phyloP scores from a whole-genome alignment of 2,797 vertebrate genomes.

The Distichodus sexfasciatus region DNA sequence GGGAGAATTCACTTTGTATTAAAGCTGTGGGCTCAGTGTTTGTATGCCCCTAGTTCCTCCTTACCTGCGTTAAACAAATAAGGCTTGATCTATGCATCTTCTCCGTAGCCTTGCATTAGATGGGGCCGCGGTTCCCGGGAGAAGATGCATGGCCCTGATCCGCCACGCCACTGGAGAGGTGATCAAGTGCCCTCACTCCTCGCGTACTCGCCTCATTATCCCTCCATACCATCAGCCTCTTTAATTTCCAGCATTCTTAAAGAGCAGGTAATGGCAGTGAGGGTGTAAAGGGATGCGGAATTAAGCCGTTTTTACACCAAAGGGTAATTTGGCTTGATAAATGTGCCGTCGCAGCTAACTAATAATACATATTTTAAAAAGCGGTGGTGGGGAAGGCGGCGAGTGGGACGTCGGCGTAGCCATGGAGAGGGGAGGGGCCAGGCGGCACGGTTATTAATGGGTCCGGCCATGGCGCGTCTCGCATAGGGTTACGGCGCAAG shows the following conservation, averaged over 20 bases:
- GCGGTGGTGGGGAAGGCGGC: conserved; percentile 62
- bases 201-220: conserved; percentile 89
- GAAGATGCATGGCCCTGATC: conserved; percentile 66
- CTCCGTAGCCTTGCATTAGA: conserved; percentile 36
- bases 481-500: conserved; percentile 98
- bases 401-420: conserved; percentile 76
- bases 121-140: conserved; percentile 47
- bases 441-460: conserved; percentile 98
- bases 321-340: conserved; percentile 99
- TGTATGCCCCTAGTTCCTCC: conserved; percentile 13
- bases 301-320: conserved; percentile 99
- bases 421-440: conserved; percentile 77
- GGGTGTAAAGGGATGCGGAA: conserved; percentile 92
- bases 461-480: conserved; percentile 92
- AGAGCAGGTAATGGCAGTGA: conserved; percentile 97
- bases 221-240: conserved; percentile 86
- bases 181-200: conserved; percentile 81
- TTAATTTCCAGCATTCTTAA: conserved; percentile 97
- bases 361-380: conserved; percentile 99
- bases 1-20: too few relatives aligned
- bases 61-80: conserved; percentile 37
- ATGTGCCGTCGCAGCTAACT: conserved; percentile 93
- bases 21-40: too few relatives aligned
- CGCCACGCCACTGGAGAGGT: conserved; percentile 74
- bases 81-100: conserved; percentile 35